Conservation (phyloP, 1,140 invertebrate genomes). For the Sitophilus oryzae region DNA sequence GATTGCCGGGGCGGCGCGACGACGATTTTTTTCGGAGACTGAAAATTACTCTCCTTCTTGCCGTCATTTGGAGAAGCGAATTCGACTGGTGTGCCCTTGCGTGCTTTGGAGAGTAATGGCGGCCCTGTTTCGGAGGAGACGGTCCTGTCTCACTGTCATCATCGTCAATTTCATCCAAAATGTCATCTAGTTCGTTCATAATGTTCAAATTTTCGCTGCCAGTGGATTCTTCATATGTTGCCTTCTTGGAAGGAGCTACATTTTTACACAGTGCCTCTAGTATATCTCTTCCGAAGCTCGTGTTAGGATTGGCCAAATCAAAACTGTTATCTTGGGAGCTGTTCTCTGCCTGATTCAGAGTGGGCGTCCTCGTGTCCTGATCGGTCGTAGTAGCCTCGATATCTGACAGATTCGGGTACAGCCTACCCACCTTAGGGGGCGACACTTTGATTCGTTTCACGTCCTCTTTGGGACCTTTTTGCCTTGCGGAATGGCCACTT, state of each 20-base stretch:
- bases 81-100: slow-evolving; percentile 30
- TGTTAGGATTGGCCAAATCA: slow-evolving; percentile 48
- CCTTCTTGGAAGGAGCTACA: slow-evolving; percentile 41
- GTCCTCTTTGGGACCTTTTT: slow-evolving; percentile 54
- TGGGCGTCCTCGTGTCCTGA: slow-evolving; percentile 44
- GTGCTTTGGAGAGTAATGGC: slow-evolving; percentile 24
- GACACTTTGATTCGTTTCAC: slow-evolving; percentile 65
- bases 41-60: slow-evolving; percentile 46
- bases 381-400: slow-evolving; percentile 59
- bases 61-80: slow-evolving; percentile 38
- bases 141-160: slow-evolving; percentile 48
- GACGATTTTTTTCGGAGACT: slow-evolving; percentile 52
- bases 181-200: slow-evolving; percentile 66
- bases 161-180: slow-evolving; percentile 50
- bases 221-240: slow-evolving; percentile 45
- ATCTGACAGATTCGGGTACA: slow-evolving; percentile 70
- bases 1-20: slow-evolving; percentile 38
- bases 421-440: slow-evolving; percentile 54
- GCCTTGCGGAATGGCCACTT: slow-evolving; percentile 50
- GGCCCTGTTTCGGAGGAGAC: slow-evolving; percentile 58
- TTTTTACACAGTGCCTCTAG: slow-evolving; percentile 53
- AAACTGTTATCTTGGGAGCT: slow-evolving; percentile 36
- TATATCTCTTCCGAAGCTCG: slow-evolving; percentile 68
- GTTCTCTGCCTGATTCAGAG: slow-evolving; percentile 36
- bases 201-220: slow-evolving; percentile 51